Evolutionary conservation across 35 echinoderm and acorn worm genomes (phyloP).

Genomic region (Apostichopus parvimensis): DNA sequence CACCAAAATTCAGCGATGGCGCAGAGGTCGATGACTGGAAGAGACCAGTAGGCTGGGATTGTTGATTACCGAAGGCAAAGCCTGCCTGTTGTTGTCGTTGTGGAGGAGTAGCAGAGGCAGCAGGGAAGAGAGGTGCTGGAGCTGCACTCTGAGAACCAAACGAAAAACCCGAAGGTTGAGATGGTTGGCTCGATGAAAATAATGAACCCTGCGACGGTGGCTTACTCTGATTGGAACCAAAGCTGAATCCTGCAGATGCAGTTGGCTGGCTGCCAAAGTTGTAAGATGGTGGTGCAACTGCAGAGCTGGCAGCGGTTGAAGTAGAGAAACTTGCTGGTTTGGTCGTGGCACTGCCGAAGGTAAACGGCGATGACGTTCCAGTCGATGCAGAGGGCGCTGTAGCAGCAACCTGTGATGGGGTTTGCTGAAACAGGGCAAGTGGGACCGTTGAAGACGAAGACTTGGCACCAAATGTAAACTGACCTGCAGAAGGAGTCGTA

Average conservation of each 20-base stretch:
- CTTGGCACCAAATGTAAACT: not conserved
- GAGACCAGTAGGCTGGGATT: not conserved
- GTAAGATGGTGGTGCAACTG: not conserved
- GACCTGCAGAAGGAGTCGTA: not conserved
- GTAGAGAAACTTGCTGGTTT: not conserved
- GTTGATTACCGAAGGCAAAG: conserved; percentile 6
- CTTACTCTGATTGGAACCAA: conserved; percentile 18
- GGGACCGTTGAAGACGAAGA: not conserved
- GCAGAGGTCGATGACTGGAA: conserved; percentile 28
- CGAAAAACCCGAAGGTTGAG: not conserved
- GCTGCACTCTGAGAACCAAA: conserved; percentile 1
- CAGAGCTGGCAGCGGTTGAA: not conserved
- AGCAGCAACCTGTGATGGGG: not conserved
- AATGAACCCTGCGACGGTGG: conserved; percentile 1
- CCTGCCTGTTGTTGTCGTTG: conserved; percentile 6
- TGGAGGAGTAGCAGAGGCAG: not conserved
- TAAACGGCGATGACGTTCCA: not conserved
- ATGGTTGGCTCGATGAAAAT: not conserved
- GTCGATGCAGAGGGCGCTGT: not conserved
- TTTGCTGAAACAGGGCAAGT: not conserved
- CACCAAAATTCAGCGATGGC: conserved; percentile 38
- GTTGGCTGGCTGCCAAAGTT: conserved; percentile 8
- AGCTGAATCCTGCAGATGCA: not conserved
- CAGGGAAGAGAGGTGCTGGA: conserved; percentile 2
- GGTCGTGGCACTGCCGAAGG: conserved; percentile 1